Evolutionary conservation across 2,113 vertebrate species (phyloP), one percentile per base, ranked within the genome.

Genomic region (Syngnathus floridae): DNA sequence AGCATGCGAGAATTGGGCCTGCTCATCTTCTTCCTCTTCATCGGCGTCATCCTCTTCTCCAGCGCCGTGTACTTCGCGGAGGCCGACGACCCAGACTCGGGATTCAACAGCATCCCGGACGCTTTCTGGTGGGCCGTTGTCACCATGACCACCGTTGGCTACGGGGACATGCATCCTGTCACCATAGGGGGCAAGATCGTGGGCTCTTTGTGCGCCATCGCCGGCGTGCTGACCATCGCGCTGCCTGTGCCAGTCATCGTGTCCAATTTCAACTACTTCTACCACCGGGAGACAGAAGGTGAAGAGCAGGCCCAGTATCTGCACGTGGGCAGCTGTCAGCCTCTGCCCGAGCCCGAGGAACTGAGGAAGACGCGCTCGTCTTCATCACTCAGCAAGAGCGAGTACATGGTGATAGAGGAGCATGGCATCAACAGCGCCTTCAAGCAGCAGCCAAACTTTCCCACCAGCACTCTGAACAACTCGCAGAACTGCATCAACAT

Each of bases 121-220:
- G 97, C 96, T 5, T 99, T 99, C 89, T 99, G 97, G 97, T 99
- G 97, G 97, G 97, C 97, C 0, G 97, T 99, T 75, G 97, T 99
- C 19, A 98, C 97, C 87, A 99, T 99, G 97, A 99, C 97, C 40
- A 99, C 97, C 0, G 97, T 99, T 45, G 97, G 97, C 43, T 99
- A 98, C 0, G 97, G 97, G 7, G 97, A 99, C 80, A 98, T 98
- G 97, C 94, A 97, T 71, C 96, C 97, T 1, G 93, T 97, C 77
- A 99, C 97, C 35, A 97, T 99, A 1, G 97, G 97, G 45, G 96
- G 97, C 0, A 99, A 99, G 88, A 99, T 98, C 0, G 97, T 99
- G 72, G 97, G 96, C 0, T 98, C 97, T 0, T 84, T 99, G 52
- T 99, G 96, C 35, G 96, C 96, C 81, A 99, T 99, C 10, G 96